phyloP scores from a whole-genome alignment of 2,113 vertebrate genomes.

The Seriola dumerili region DNA sequence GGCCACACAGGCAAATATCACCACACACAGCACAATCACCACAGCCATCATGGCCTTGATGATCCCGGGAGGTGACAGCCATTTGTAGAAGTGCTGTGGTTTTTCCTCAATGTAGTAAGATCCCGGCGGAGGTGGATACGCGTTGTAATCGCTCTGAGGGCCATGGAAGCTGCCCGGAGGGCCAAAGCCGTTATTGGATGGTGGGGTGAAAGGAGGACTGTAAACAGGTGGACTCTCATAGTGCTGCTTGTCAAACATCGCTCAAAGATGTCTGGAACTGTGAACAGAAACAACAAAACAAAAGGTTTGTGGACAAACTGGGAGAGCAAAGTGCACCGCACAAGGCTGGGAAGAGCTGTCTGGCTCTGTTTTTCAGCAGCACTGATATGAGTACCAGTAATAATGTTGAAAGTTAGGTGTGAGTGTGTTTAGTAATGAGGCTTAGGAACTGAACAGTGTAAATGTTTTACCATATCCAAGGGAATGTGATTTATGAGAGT shows the following conservation, averaged over 20 bases:
- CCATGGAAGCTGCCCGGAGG: slow-evolving; percentile 75
- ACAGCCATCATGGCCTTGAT: slow-evolving; percentile 83
- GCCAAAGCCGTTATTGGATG: slow-evolving; percentile 82
- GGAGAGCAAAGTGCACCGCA: not conserved
- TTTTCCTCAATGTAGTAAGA: slow-evolving; percentile 89
- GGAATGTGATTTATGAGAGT: slow-evolving; percentile 33
- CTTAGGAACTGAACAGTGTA: slow-evolving; percentile 40
- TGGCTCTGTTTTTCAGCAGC: not conserved
- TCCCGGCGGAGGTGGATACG: slow-evolving; percentile 85
- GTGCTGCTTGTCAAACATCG: slow-evolving; percentile 86
- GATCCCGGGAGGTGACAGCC: slow-evolving; percentile 89
- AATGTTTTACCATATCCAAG: slow-evolving; percentile 71
- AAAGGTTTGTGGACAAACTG: not conserved
- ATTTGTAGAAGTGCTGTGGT: slow-evolving; percentile 90
- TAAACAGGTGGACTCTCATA: slow-evolving; percentile 86
- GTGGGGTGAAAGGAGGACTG: slow-evolving; percentile 82
- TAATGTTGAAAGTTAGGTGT: slow-evolving; percentile 52
- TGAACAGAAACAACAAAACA: slow-evolving; percentile 4
- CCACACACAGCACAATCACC: slow-evolving; percentile 85
- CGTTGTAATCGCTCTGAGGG: slow-evolving; percentile 80
- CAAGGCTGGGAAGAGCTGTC: not conserved
- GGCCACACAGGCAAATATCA: slow-evolving; percentile 91
- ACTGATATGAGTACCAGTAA: slow-evolving; percentile 53
- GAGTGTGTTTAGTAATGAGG: slow-evolving; percentile 46
- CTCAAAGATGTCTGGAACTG: slow-evolving; percentile 39